Percentiles rank a stretch among this genome's conserved stretches.
These are phyloP conservation scores for Drosophila stalkeri DNA, from an alignment of 2,888 invertebrate species.

Conservation along the genomic window DNA sequence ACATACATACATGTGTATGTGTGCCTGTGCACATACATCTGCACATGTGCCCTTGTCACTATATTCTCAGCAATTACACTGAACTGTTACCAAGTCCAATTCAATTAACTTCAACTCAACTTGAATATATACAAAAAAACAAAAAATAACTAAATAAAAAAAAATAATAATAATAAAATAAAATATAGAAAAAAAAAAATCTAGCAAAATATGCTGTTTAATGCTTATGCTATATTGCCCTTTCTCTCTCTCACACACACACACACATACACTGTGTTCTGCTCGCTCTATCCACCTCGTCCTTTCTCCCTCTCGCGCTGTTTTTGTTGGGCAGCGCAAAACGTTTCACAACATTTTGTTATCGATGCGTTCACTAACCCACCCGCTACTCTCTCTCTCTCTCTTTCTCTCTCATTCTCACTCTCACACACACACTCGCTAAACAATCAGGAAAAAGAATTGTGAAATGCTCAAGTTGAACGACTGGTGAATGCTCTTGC, in stretches of 20 bases:
- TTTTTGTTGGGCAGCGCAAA: slow-evolving; percentile 10
- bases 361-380: slow-evolving; percentile 68
- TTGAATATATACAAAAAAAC: background rate
- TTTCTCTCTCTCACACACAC: background rate
- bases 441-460: slow-evolving; percentile 61
- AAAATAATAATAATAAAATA: background rate
- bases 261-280: background rate
- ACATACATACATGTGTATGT: background rate
- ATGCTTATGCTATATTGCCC: slow-evolving; percentile 4
- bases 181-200: slow-evolving; percentile 3
- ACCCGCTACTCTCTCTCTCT: slow-evolving; percentile 55
- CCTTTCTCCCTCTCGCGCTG: background rate
- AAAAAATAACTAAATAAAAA: background rate
- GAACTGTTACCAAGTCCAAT: slow-evolving; percentile 40
- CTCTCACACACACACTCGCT: slow-evolving; percentile 14
- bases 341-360: slow-evolving; percentile 38
- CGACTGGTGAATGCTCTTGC: slow-evolving; percentile 37
- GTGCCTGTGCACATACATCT: slow-evolving; percentile 15
- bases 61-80: slow-evolving; percentile 59
- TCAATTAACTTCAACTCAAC: slow-evolving; percentile 32
- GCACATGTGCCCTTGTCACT: slow-evolving; percentile 73
- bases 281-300: background rate
- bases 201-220: slow-evolving; percentile 38
- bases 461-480: slow-evolving; percentile 13
- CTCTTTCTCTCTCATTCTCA: slow-evolving; percentile 8